Evolutionary conservation across 2,888 invertebrate genomes (phyloP).

Genomic region (Syritta pipiens): DNA sequence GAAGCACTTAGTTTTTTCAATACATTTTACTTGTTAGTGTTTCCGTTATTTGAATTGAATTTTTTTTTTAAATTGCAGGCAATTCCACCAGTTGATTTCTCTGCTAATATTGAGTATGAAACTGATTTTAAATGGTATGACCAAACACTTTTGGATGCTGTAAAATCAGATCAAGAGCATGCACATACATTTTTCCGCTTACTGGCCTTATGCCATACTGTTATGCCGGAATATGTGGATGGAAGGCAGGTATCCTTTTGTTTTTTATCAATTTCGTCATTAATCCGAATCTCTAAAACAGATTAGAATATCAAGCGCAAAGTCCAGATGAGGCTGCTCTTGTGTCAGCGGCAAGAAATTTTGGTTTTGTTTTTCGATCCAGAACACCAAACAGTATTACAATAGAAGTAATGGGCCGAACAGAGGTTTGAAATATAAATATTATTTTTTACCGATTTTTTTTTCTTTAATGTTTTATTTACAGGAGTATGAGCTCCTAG

Average conservation of each 20-base stretch:
- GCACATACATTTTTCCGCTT: conserved; percentile 94
- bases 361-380: conserved; percentile 98
- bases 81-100: conserved; percentile 92
- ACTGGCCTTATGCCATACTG: conserved; percentile 97
- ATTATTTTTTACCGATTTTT: background rate
- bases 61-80: conserved; percentile 80
- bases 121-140: conserved; percentile 97
- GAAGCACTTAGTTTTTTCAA: too few relatives aligned
- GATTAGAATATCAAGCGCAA: conserved; percentile 87
- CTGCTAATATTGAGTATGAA: conserved; percentile 95
- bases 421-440: conserved; percentile 81
- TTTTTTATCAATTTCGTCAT: background rate
- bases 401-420: conserved; percentile 90
- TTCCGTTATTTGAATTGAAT: too few relatives aligned
- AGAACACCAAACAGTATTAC: conserved; percentile 95
- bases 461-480: conserved; percentile 56
- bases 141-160: conserved; percentile 89
- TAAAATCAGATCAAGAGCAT: conserved; percentile 86
- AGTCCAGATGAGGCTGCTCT: conserved; percentile 99
- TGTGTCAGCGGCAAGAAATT: conserved; percentile 98
- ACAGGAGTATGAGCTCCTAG: conserved; percentile 95
- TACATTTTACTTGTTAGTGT: too few relatives aligned
- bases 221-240: conserved; percentile 96
- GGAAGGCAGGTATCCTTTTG: conserved; percentile 81
- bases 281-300: conserved; percentile 11